Evolutionary conservation across 2,888 invertebrate species (phyloP).

Genomic region (Ptilodon capucinus): DNA sequence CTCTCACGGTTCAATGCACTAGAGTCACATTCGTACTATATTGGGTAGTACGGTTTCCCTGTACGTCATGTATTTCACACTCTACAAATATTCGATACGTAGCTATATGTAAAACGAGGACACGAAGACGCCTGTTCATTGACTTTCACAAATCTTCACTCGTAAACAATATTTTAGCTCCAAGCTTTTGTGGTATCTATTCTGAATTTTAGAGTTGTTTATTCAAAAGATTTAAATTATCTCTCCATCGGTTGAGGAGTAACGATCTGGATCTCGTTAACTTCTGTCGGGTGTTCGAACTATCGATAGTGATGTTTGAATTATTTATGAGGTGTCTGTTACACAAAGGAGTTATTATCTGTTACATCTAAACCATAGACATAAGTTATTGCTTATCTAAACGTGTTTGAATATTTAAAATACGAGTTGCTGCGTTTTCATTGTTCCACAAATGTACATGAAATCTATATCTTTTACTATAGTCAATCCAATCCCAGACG

Average conservation of each 20-base stretch:
- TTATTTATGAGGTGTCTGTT: no score
- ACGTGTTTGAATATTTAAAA: no score
- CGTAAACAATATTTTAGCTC: not conserved
- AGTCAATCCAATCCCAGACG: no score
- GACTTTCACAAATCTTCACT: not conserved
- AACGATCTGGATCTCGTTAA: not conserved
- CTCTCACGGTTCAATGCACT: not conserved
- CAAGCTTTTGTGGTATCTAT: not conserved
- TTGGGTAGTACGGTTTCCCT: not conserved
- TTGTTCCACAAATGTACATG: no score
- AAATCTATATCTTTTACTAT: no score
- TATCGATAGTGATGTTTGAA: no score
- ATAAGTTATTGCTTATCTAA: no score
- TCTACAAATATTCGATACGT: not conserved
- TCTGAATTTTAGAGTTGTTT: not conserved
- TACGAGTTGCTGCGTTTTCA: no score
- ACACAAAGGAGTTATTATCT: no score
- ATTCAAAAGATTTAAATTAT: no score
- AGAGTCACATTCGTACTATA: not conserved
- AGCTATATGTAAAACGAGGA: not conserved
- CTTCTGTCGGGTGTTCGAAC: no score
- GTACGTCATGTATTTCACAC: not conserved
- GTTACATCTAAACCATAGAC: no score
- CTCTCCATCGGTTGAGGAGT: not conserved
- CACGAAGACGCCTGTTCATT: not conserved